Evolutionary conservation across 2,113 vertebrate genomes (phyloP), one percentile per base, ranked within the genome.

Genomic region (Apeltes quadracus): DNA sequence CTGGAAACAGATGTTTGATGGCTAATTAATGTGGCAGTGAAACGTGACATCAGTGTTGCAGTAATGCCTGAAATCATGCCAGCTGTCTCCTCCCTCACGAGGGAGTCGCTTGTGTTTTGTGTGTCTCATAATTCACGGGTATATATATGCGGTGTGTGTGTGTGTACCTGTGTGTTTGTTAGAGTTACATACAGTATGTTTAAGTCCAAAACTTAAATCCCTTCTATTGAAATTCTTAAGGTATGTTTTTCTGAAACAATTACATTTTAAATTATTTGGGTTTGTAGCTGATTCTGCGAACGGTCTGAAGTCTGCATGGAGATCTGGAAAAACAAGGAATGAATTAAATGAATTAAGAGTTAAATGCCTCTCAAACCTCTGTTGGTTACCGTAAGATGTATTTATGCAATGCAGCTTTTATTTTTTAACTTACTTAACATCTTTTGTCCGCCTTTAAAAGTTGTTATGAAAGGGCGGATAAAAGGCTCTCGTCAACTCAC

Each of bases 41-140:
- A 55, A 72, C 51, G 69, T 76, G 76, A 79, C 75, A 39, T 74
- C 65, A 72, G 57, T 5, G 62, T 23, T 71, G 67, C 63, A 5
- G 70, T 83, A 51, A 76, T 61, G 72, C 54, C 61, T 82, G 64
- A 61, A 62, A 58, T 38, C 75, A 25, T 4, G 59, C 59, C 78
- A 34, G 66, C 77, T 48, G 61, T 48, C 72, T 73, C 65, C 76
- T 84, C 69, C 67, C 75, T 72, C 48, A 0, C n/a, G 36, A 34
- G 18, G 66, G 59, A 77, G 69, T 44, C 46, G 53, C 78, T 20
- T 75, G 66, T 69, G 43, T 70, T 3, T n/a, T 67, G 43, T 69
- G 53, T 69, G 14, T 36, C 18, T 58, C 27, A 44, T 67, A 13
- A 39, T 67, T 56, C 18, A 56, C 36, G 36, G 55, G 34, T 27